Conservation (phyloP, 2,888 invertebrate genomes). For the Scaptomyza caliginosa region DNA sequence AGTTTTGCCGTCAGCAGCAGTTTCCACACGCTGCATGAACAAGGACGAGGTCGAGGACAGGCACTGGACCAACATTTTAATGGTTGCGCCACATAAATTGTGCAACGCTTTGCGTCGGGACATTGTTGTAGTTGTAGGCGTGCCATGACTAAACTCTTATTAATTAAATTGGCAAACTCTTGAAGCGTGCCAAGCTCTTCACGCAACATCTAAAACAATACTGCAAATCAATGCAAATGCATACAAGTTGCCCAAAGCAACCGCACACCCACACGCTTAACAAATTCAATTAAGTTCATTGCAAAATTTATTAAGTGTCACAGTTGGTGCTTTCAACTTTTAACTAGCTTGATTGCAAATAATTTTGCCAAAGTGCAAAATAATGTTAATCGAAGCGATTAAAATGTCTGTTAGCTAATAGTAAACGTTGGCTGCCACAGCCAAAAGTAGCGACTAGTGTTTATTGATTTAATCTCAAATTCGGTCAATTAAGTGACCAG, state of each 20-base stretch:
- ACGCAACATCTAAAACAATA: constrained; percentile 18
- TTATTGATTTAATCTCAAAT: constrained; percentile 28
- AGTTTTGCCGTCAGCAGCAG: constrained; percentile 53
- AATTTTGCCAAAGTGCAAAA: constrained; percentile 27
- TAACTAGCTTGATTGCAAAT: constrained; percentile 26
- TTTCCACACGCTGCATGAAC: constrained; percentile 32
- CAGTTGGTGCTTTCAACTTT: constrained; percentile 17
- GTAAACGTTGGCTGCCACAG: constrained; percentile 1
- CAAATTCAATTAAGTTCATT: constrained; percentile 32
- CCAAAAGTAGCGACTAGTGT: background rate
- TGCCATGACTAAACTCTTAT: constrained; percentile 14
- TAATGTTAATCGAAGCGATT: constrained; percentile 31
- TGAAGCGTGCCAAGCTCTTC: constrained; percentile 24
- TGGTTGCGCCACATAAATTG: constrained; percentile 18
- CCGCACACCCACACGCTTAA: constrained; percentile 4
- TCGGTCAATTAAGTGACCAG: constrained; percentile 40
- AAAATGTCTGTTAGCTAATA: constrained; percentile 34
- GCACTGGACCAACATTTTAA: constrained; percentile 16
- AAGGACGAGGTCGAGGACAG: constrained; percentile 20
- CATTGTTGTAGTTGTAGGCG: constrained; percentile 1
- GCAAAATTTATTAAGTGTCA: constrained; percentile 30
- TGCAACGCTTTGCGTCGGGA: constrained; percentile 9
- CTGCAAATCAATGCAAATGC: constrained; percentile 36
- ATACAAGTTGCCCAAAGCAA: background rate
- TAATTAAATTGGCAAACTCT: constrained; percentile 44